Conservation (phyloP, 2,888 invertebrate species). For the Melanostoma mellinum region DNA sequence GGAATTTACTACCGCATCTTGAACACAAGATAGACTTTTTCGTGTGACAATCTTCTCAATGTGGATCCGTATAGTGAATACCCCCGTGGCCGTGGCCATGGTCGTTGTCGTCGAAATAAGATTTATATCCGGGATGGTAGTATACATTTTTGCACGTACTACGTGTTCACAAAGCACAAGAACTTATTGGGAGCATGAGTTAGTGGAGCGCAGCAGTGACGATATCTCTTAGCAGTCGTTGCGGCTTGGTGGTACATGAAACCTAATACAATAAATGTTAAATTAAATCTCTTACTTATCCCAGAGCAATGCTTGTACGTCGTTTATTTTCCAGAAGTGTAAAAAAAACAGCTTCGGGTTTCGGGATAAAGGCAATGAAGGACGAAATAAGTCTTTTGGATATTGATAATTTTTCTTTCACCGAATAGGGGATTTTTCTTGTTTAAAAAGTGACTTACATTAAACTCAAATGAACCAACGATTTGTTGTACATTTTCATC, state of each 20-base stretch:
- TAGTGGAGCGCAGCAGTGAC: constrained; percentile 3
- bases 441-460: no score
- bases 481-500: no score
- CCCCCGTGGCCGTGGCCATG: constrained; percentile 55
- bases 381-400: no score
- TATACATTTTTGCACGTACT: constrained; percentile 66
- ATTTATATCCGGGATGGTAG: constrained; percentile 69
- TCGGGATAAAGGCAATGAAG: no score
- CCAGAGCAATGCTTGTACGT: constrained; percentile 52
- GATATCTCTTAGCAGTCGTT: constrained; percentile 14
- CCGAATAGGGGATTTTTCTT: no score
- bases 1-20: constrained; percentile 57
- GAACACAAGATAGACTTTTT: constrained; percentile 13
- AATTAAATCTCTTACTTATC: constrained; percentile 73
- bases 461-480: no score
- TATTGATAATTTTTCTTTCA: no score
- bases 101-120: constrained; percentile 72
- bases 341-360: no score
- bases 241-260: constrained; percentile 51
- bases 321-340: constrained; percentile 15
- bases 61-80: constrained; percentile 32
- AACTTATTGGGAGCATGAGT: constrained; percentile 3
- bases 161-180: constrained; percentile 19
- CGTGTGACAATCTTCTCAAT: constrained; percentile 53
- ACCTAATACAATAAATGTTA: constrained; percentile 72